Conservation (phyloP, 1,140 invertebrate genomes). For the Bombyx mori region DNA sequence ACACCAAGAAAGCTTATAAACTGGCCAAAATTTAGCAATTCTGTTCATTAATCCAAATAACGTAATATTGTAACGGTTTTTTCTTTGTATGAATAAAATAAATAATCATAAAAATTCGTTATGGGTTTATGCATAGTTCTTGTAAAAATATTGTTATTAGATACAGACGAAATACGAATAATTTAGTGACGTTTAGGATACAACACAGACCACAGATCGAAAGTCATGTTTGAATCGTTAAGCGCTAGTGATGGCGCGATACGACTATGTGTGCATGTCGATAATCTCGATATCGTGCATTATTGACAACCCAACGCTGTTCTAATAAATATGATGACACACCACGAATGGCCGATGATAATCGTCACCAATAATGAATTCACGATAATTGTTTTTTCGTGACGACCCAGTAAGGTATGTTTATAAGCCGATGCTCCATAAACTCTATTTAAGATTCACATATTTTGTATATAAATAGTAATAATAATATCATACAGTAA, state of each 20-base stretch:
- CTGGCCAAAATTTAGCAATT: no score
- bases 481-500: background rate
- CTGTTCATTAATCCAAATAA: no score
- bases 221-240: conserved; percentile 29
- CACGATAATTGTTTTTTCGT: conserved; percentile 32
- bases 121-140: no score
- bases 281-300: conserved; percentile 55
- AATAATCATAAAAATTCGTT: no score
- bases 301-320: conserved; percentile 47
- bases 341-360: conserved; percentile 37
- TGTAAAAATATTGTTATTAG: no score
- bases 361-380: conserved; percentile 43
- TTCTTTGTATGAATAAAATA: no score
- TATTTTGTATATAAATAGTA: background rate
- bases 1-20: no score
- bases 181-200: no score
- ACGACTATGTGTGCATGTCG: conserved; percentile 49
- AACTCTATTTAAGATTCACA: background rate
- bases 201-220: no score
- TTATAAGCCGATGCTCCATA: background rate
- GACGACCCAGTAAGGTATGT: conserved; percentile 27
- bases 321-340: conserved; percentile 59
- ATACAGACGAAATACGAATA: no score
- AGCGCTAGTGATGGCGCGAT: conserved; percentile 53
- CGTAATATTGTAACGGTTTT: no score